These are phyloP conservation scores for Aradophagus sp. DNA, from an alignment of 1,140 invertebrate genomes.

Conservation along the genomic window DNA sequence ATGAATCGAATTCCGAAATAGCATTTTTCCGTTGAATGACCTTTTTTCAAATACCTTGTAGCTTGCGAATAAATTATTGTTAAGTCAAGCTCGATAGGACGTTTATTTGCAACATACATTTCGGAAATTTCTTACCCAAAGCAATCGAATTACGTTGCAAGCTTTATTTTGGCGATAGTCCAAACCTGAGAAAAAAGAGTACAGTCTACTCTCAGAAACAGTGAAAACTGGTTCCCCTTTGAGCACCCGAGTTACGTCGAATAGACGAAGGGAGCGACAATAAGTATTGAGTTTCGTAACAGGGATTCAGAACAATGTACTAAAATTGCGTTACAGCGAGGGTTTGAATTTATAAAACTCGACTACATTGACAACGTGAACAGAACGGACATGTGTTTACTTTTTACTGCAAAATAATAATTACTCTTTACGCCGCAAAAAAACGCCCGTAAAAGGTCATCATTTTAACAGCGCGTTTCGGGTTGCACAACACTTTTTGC, in stretches of 20 bases:
- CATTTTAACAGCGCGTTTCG: slow-evolving; percentile 15
- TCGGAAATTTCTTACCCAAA: slow-evolving; percentile 8
- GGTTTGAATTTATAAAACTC: slow-evolving; percentile 65
- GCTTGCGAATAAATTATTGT: too few species aligned
- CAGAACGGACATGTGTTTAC: slow-evolving; percentile 65
- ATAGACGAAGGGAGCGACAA: slow-evolving; percentile 61
- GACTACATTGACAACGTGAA: slow-evolving; percentile 34
- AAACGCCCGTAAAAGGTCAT: slow-evolving; percentile 25
- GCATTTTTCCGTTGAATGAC: too few species aligned
- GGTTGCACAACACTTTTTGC: too few species aligned
- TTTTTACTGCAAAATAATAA: slow-evolving; percentile 63
- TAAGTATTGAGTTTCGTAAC: slow-evolving; percentile 72
- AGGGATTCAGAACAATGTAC: slow-evolving; percentile 65
- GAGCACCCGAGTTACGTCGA: slow-evolving; percentile 45
- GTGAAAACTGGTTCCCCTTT: slow-evolving; percentile 64
- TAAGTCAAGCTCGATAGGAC: too few species aligned
- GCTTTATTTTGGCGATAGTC: slow-evolving; percentile 40
- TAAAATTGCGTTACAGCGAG: slow-evolving; percentile 71
- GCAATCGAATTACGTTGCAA: slow-evolving; percentile 36
- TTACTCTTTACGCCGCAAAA: slow-evolving; percentile 59
- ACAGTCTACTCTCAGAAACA: slow-evolving; percentile 49
- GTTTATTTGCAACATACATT: slow-evolving; percentile 7
- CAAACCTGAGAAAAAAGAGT: slow-evolving; percentile 52
- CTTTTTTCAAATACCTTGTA: too few species aligned
- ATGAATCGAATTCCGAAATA: too few species aligned